A percentile compares a stretch with the other conserved stretches of the same genome.
Conservation (phyloP, 2,113 vertebrate genomes). For the Danionella cerebrum region DNA sequence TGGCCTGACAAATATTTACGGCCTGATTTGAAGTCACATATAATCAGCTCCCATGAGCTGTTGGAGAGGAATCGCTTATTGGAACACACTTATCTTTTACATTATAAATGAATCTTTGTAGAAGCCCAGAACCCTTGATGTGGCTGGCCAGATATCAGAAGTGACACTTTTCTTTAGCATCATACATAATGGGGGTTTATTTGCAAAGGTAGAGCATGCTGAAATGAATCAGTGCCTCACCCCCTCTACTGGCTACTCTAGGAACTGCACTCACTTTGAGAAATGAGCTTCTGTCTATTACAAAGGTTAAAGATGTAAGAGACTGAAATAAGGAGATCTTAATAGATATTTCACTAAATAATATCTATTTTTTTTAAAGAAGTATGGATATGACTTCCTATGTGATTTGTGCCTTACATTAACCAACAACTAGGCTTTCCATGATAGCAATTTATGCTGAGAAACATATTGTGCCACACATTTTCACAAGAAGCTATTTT, state of each 20-base stretch:
- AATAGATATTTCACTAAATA: too few relatives aligned
- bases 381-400: too few relatives aligned
- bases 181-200: constrained; percentile 52
- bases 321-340: too few relatives aligned
- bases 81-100: constrained; percentile 58
- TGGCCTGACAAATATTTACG: constrained; percentile 72
- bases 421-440: too few relatives aligned
- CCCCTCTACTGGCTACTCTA: constrained; percentile 65
- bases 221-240: constrained; percentile 57
- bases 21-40: constrained; percentile 60
- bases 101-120: constrained; percentile 61
- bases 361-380: too few relatives aligned
- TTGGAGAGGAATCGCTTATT: constrained; percentile 54
- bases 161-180: constrained; percentile 63
- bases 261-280: constrained; percentile 58
- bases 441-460: too few relatives aligned
- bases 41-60: constrained; percentile 59
- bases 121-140: constrained; percentile 53
- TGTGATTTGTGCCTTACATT: too few relatives aligned
- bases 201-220: constrained; percentile 45
- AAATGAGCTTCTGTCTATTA: too few relatives aligned
- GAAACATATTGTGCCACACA: too few relatives aligned
- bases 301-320: too few relatives aligned
- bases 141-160: constrained; percentile 66
- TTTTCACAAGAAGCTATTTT: too few relatives aligned